Conservation (phyloP, 2,797 vertebrate genomes). For the Sciurus vulgaris region DNA sequence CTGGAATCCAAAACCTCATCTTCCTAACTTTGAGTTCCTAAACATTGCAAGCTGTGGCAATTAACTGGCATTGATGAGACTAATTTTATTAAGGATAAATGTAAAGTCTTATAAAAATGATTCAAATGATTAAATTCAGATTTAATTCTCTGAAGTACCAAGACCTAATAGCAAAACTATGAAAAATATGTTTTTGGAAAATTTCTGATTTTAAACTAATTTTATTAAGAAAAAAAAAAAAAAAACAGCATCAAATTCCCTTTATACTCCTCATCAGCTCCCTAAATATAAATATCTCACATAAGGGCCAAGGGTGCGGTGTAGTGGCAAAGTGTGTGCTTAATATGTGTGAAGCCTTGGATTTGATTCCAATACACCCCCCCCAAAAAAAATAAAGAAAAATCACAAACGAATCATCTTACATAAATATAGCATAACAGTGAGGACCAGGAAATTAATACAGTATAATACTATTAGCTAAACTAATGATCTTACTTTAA, state of each 20-base stretch:
- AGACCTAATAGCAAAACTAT: neutral
- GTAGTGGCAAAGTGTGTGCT: neutral
- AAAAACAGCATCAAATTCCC: neutral
- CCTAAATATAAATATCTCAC: neutral
- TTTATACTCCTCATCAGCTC: neutral
- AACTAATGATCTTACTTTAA: neutral
- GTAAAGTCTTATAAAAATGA: neutral
- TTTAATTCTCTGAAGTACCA: neutral
- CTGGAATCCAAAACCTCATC: neutral
- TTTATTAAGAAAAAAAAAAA: neutral
- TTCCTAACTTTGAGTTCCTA: neutral
- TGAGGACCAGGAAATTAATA: neutral
- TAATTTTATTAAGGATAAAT: constrained; percentile 16
- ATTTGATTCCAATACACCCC: neutral
- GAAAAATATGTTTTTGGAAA: neutral
- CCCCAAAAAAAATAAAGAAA: neutral
- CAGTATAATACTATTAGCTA: neutral
- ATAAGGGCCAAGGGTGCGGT: neutral
- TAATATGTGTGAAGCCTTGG: neutral
- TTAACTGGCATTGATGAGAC: neutral
- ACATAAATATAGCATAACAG: neutral
- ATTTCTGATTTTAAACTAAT: neutral
- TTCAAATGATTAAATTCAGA: no score
- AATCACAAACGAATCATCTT: neutral
- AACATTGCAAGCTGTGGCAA: neutral